Evolutionary conservation across 2,888 invertebrate species (phyloP), one percentile per base, ranked within the genome.

Genomic region (Dryadula phaetusa): DNA sequence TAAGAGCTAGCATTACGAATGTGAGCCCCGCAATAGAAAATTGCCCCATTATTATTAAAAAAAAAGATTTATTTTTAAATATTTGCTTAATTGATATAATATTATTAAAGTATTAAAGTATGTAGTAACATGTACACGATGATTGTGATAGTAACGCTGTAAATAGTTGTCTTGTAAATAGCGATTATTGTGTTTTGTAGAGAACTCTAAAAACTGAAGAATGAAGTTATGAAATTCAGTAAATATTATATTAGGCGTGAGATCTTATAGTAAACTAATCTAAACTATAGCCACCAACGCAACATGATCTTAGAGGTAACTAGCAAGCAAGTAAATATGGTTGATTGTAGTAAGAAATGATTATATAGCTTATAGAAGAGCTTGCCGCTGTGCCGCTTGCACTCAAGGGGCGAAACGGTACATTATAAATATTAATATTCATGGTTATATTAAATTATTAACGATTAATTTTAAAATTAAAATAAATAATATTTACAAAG

Each of bases 111-210:
- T 6, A 34, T 37, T 16, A 16, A 40, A n/a, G 7, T 32, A 54
- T 1, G 1, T 28, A n/a, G n/a, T n/a, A n/a, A n/a, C n/a, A 64
- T 53, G 20, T 28, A 14, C 18, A 47, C 40, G 28, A 52, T 40
- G 37, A 37, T 56, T 64, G 64, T 64, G 64, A 64, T 64, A 64
- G 64, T 37, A 64, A 64, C 46, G 16, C 37, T 56, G 56, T 56
- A 56, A 22, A 56, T 40, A 56, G 22, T 0, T 10, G 22, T 40
- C 40, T 47, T 64, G 64, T 64, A 64, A 47, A 64, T 64, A 64
- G 8, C 1, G 8, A 47, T 25, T 5, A n/a, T 4, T 25, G n/a
- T 40, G 16, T n/a, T 56, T 40, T 8, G 22, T 56, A 40, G 40
- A 22, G 22, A 40, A 56, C n/a, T n/a, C 16, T 10, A 28, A 28